Conservation (phyloP, 1,140 invertebrate species). For the Drosophila setifemur region DNA sequence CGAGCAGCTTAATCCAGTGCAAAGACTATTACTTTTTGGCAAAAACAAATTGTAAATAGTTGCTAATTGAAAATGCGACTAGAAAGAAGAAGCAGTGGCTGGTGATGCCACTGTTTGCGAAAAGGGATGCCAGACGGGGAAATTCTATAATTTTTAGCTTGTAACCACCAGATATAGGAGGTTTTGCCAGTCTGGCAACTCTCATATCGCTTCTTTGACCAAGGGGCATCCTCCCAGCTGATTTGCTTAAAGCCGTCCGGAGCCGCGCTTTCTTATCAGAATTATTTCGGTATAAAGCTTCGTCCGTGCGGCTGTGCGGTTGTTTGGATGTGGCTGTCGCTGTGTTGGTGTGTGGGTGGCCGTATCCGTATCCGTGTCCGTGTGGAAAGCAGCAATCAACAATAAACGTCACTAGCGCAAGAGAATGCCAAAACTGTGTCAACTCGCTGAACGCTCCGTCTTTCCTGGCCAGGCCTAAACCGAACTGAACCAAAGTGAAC, state of each 20-base stretch:
- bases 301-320: not conserved
- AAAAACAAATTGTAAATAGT: slow-evolving; percentile 1
- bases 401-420: slow-evolving; percentile 62
- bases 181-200: too few relatives aligned
- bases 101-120: too few relatives aligned
- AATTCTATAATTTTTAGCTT: too few relatives aligned
- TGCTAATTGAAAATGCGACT: slow-evolving; percentile 10
- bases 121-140: too few relatives aligned
- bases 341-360: slow-evolving; percentile 8
- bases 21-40: not conserved
- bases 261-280: slow-evolving; percentile 36
- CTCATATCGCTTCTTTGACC: too few relatives aligned
- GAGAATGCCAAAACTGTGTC: slow-evolving; percentile 59
- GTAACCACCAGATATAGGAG: too few relatives aligned
- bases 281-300: slow-evolving; percentile 17
- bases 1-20: not conserved
- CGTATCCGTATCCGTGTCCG: too few relatives aligned
- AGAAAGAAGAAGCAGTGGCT: not conserved
- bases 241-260: too few relatives aligned
- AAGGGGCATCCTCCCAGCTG: too few relatives aligned
- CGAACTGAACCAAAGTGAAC: too few relatives aligned
- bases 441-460: slow-evolving; percentile 53
- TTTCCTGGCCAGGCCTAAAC: slow-evolving; percentile 20
- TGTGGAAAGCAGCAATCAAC: slow-evolving; percentile 61
- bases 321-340: not conserved